These are phyloP conservation scores for Hecatera dysodea DNA, from an alignment of 2,888 invertebrate genomes.

Conservation along the genomic window DNA sequence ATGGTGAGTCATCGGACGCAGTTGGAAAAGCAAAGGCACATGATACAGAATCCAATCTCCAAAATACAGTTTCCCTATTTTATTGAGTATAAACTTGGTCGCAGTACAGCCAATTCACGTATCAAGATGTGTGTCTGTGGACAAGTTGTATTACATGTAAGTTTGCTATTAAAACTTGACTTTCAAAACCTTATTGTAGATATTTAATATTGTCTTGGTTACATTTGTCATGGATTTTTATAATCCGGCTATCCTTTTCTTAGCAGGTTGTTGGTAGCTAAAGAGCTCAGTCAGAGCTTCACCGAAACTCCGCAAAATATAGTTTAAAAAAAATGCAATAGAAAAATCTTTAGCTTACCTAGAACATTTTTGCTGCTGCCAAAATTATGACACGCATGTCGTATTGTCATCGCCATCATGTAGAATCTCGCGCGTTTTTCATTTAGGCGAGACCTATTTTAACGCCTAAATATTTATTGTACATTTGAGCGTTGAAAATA, in stretches of 20 bases:
- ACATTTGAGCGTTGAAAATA: too few relatives aligned
- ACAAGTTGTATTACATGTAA: slow-evolving; percentile 4
- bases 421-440: neutral
- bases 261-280: too few relatives aligned
- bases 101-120: neutral
- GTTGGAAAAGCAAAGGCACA: slow-evolving; percentile 53
- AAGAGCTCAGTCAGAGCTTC: too few relatives aligned
- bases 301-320: neutral
- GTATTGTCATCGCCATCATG: neutral
- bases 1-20: slow-evolving; percentile 67
- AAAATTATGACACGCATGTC: neutral
- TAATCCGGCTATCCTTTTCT: too few relatives aligned
- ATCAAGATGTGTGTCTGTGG: slow-evolving; percentile 7
- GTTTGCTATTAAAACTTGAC: neutral
- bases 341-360: neutral
- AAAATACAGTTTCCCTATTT: slow-evolving; percentile 44
- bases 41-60: slow-evolving; percentile 50
- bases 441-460: neutral
- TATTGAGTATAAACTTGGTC: slow-evolving; percentile 20
- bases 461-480: too few relatives aligned
- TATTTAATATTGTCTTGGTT: too few relatives aligned
- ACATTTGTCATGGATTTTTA: too few relatives aligned
- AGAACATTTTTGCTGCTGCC: neutral
- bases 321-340: neutral
- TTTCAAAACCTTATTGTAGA: neutral